Evolutionary conservation across 2,113 vertebrate genomes (phyloP).

Genomic region (Brienomyrus brachyistius): DNA sequence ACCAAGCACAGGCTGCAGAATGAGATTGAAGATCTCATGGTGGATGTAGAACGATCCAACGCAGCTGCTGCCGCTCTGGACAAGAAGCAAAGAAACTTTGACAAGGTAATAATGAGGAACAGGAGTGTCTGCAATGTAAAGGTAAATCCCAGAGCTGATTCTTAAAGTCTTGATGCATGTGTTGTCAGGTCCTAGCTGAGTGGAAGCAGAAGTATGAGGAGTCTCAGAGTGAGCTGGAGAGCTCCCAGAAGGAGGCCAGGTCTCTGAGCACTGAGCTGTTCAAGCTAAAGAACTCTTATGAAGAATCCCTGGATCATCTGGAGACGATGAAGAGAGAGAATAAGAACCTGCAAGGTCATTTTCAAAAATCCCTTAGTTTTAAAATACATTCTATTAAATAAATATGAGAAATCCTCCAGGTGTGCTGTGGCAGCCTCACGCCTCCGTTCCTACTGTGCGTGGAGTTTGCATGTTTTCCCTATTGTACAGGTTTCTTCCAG

Average conservation of each 20-base stretch:
- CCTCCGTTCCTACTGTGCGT: neutral
- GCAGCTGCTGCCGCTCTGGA: constrained; percentile 65
- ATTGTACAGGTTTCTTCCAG: neutral
- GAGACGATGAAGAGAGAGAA: constrained; percentile 68
- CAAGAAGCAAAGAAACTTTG: constrained; percentile 88
- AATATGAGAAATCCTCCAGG: constrained; percentile 35
- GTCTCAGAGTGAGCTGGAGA: constrained; percentile 62
- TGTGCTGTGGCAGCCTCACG: neutral
- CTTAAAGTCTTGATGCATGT: neutral
- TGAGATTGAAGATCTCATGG: too few species aligned
- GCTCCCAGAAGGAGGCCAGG: constrained; percentile 73
- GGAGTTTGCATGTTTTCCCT: neutral
- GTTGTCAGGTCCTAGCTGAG: constrained; percentile 51
- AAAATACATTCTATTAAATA: constrained; percentile 1
- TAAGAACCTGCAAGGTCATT: constrained; percentile 66
- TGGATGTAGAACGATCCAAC: too few species aligned
- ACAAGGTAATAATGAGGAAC: constrained; percentile 58
- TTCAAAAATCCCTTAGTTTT: neutral
- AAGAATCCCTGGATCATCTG: constrained; percentile 58
- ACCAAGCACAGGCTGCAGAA: too few species aligned
- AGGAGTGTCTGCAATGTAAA: neutral
- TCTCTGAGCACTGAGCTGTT: constrained; percentile 65
- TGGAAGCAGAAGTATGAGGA: constrained; percentile 75
- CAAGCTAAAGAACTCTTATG: constrained; percentile 66
- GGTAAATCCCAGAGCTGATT: neutral